Base-by-base conservation (phyloP, 2,797 vertebrate species). In the Dicrostonyx torquatus region DNA sequence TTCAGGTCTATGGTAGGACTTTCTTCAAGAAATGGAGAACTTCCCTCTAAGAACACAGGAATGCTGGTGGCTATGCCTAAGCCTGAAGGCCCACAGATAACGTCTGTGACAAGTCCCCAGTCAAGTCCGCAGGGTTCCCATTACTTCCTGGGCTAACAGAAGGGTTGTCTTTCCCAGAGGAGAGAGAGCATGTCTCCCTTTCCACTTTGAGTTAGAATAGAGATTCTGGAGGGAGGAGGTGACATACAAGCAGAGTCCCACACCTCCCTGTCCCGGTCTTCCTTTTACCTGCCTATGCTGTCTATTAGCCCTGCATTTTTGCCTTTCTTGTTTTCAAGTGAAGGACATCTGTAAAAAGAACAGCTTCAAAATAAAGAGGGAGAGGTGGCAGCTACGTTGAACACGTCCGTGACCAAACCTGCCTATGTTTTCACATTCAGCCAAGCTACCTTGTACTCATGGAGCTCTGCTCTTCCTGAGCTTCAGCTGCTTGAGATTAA, bases 171-270 rank as follows among this genome's bases (percentile, higher is more conserved):
- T 86, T 93, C 82, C 77, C 53, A 93, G 93, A 87, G 96, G 31
- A 87, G 73, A 94, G 94, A 62, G 94, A 95, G 45, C n/a, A 86
- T 88, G 83, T 31, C 31, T 7, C 64, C 13, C 62, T 96, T 91
- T 60, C 72, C 70, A 13, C 34, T 95, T 97, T 76, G 58, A 66
- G 89, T 31, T 45, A 58, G 53, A 40, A 15, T 26, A 80, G 78
- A 80, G 13, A 55, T 24, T 37, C 78, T 80, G 45, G 45, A 50
- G 92, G 88, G 64, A 66, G 87, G 76, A 50, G 53, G 26, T 94
- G 50, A 90, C 83, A 77, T 0, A 70, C 87, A 93, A 77, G 70
- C 91, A 90, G 95, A 97, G 90, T 97, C 87, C 82, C 94, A 94
- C 58, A 50, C 72, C 89, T 85, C 90, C 55, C 72, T 89, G 48